A percentile compares a stretch with the other conserved stretches of the same genome.
Evolutionary conservation across 2,113 vertebrate genomes (phyloP).

Genomic region (Sylvietta virens): DNA sequence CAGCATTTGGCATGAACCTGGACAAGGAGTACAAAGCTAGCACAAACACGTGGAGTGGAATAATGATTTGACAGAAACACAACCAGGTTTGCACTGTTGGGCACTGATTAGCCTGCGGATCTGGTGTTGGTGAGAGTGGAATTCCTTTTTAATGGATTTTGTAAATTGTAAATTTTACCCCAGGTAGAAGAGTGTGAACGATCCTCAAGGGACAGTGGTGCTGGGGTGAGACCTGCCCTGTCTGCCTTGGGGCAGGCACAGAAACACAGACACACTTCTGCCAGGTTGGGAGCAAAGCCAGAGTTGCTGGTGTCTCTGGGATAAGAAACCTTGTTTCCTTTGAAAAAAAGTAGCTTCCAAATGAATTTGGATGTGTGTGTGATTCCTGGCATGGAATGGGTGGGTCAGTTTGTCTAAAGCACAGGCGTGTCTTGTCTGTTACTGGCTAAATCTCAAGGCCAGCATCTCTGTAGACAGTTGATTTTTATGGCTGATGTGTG

Average conservation of each 20-base stretch:
- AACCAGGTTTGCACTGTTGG: background rate
- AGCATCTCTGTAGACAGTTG: background rate
- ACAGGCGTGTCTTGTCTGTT: rapidly evolving
- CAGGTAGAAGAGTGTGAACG: background rate
- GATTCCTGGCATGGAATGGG: background rate
- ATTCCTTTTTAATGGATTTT: background rate
- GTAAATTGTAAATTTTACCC: background rate
- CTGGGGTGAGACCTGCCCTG: background rate
- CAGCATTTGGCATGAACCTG: background rate
- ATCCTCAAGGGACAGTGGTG: background rate
- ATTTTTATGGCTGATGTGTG: background rate
- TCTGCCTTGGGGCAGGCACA: rapidly evolving
- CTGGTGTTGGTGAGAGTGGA: background rate
- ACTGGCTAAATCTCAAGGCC: background rate
- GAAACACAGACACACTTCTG: background rate
- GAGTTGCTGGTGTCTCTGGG: background rate
- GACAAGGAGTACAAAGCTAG: background rate
- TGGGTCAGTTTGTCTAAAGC: background rate
- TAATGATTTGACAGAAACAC: background rate
- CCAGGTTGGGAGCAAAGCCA: background rate
- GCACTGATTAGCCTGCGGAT: background rate
- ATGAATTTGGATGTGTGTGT: background rate
- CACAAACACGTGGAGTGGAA: background rate
- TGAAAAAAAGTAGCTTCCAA: background rate
- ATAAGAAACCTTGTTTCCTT: background rate